phyloP scores from a whole-genome alignment of 2,113 vertebrate genomes.

The Pimephales promelas region DNA sequence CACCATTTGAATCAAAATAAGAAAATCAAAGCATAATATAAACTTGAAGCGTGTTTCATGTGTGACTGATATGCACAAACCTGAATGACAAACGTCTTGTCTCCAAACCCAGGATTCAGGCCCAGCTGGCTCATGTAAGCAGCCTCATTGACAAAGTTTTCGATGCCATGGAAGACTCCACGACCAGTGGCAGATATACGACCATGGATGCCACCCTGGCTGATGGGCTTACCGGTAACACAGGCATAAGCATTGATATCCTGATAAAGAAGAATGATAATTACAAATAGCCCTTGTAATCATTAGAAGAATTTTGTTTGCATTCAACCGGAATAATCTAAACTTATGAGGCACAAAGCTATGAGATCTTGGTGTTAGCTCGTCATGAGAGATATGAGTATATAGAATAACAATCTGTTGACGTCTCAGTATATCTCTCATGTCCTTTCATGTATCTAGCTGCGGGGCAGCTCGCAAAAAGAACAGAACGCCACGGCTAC shows the following conservation, averaged over 20 bases:
- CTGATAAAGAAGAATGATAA: constrained; percentile 59
- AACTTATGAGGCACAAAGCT: background rate
- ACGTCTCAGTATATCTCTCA: background rate
- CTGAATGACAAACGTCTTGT: constrained; percentile 91
- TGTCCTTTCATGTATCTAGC: background rate
- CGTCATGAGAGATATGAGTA: no score
- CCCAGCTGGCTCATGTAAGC: constrained; percentile 88
- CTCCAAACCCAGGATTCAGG: constrained; percentile 86
- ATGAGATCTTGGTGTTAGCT: no score
- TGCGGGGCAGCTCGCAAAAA: background rate
- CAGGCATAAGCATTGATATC: constrained; percentile 90
- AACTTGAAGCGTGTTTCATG: background rate
- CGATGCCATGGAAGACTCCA: constrained; percentile 89
- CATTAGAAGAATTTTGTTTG: constrained; percentile 8
- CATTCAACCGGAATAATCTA: background rate
- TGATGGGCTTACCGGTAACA: constrained; percentile 90
- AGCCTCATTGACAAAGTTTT: constrained; percentile 90
- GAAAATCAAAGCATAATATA: background rate
- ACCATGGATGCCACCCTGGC: constrained; percentile 89
- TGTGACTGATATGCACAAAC: constrained; percentile 64
- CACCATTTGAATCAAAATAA: no score
- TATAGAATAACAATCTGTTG: background rate
- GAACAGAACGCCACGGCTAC: background rate
- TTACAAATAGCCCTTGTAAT: background rate
- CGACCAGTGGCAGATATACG: constrained; percentile 88